Evolutionary conservation across 2,113 vertebrate species (phyloP), one percentile per base, ranked within the genome.

Genomic region (Etheostoma cragini): DNA sequence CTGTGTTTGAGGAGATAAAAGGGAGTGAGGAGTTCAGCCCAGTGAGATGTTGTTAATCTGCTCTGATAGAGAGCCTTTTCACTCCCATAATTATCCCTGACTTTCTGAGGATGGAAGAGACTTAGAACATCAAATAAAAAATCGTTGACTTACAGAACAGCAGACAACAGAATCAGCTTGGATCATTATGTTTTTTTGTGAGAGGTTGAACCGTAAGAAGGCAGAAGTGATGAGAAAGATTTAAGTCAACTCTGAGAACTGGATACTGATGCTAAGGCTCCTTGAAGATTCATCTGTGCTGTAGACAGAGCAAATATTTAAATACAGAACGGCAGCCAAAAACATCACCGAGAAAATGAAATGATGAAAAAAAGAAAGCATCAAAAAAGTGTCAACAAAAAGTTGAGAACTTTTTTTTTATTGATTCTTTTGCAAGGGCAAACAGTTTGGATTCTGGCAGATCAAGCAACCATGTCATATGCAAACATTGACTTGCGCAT

Each of bases 1-100:
- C 87, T 64, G 83, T 63, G 61, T 93, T 91, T 91, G 91, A 91
- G 80, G 78, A 94, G 91, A 93, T 94, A 87, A 93, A 92, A 94
- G 87, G 53, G 81, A 91, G 85, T 47, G 87, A 87, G 85, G 83
- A 88, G 91, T 91, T 93, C 89, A 88, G 84, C 75, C 89, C 67
- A 58, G 81, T 74, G 91, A 92, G 84, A 90, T 88, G 88, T 72
- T 90, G 86, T 88, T 92, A 91, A 93, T 93, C 91, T 90, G 88
- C 85, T 88, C 75, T 90, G 86, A 93, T 88, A 85, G 82, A 60
- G 67, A 72, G 84, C 46, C 78, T 86, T 89, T 91, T 90, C 78
- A 84, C 84, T 86, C 80, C 76, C 66, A 80, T 93, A 93, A 94
- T 93, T 89, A 93, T 89, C 89, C 77, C 80, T 5, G 78, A 90